Conservation (phyloP, 2,797 vertebrate species). For the Nasua narica region DNA sequence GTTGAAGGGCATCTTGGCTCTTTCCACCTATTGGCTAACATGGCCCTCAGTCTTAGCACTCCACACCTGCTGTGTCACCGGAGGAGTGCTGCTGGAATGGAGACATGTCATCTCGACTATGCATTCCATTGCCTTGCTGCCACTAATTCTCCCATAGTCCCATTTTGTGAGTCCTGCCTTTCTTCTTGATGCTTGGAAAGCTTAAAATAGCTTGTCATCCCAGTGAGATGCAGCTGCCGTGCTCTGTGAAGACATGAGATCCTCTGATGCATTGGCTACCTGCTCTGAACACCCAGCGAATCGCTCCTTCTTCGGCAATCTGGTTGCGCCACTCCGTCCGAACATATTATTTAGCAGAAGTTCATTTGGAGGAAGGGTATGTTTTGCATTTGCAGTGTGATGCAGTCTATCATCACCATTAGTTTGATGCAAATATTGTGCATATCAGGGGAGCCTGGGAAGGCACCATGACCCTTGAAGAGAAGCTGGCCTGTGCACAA, state of each 20-base stretch:
- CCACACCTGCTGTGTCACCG: background rate
- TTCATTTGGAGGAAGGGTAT: conserved; percentile 53
- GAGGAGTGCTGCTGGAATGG: rapidly evolving
- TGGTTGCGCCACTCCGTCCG: conserved; percentile 21
- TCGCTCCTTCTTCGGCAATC: background rate
- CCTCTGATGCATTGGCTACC: background rate
- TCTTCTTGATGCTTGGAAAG: background rate
- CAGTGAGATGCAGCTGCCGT: background rate
- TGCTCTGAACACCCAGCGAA: background rate
- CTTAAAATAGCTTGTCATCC: background rate
- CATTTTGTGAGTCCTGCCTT: background rate
- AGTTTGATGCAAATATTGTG: background rate
- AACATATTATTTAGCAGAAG: conserved; percentile 22
- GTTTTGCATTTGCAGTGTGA: background rate
- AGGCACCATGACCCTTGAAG: background rate
- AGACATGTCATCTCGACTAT: rapidly evolving
- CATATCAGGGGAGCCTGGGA: background rate
- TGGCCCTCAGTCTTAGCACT: background rate
- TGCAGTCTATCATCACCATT: background rate
- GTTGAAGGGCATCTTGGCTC: too few species aligned
- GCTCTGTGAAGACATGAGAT: background rate
- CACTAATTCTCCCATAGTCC: background rate
- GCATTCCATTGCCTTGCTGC: background rate
- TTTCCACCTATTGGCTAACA: too few species aligned
- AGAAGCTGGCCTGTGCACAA: background rate